Base-by-base conservation (phyloP, 2,113 vertebrate species). In the Phrynocephalus versicolor region DNA sequence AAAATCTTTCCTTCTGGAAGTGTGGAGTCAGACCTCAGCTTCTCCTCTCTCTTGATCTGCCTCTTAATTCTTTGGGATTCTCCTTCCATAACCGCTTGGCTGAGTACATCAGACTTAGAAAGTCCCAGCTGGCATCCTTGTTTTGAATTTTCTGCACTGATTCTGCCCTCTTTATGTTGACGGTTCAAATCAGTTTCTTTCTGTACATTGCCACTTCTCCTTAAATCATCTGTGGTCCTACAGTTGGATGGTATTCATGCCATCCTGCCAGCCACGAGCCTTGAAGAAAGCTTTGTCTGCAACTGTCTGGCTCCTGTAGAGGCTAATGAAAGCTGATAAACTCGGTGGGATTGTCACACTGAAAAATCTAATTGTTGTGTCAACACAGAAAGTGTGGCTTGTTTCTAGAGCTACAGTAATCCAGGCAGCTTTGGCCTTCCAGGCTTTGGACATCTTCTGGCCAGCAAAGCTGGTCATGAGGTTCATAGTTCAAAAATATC, bases 101-200 rank as follows among this genome's bases (percentile, higher is more conserved):
- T 19, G 9, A 33, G 30, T 51, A 25, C 19, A 77, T 15, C 64
- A 69, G 37, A 30, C 64, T 77, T 9, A 67, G 70, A 51, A 78
- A 77, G 33, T 23, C 45, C 55, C n/a, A 51, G 55, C 25, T 75
- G 13, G 3, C 16, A 30, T 23, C 15, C 51, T 21, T 10, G 88
- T 94, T 91, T 82, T 82, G 45, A 71, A 83, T 88, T 72, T 85
- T 55, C 84, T 83, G 81, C 74, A 87, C 39, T 27, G 39, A 67
- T 25, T 10, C 21, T 30, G 12, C 7, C 60, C n/a, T 65, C 45
- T 77, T 67, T 35, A n/a, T n/a, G n/a, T n/a, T n/a, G n/a, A n/a
- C n/a, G n/a, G n/a, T n/a, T n/a, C n/a, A 15, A 19, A 84, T 75
- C 39, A 69, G 35, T 30, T 55, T 67, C 35, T 57, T 84, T 23